phyloP scores from a whole-genome alignment of 2,113 vertebrate species.

The Archilochus colubris region DNA sequence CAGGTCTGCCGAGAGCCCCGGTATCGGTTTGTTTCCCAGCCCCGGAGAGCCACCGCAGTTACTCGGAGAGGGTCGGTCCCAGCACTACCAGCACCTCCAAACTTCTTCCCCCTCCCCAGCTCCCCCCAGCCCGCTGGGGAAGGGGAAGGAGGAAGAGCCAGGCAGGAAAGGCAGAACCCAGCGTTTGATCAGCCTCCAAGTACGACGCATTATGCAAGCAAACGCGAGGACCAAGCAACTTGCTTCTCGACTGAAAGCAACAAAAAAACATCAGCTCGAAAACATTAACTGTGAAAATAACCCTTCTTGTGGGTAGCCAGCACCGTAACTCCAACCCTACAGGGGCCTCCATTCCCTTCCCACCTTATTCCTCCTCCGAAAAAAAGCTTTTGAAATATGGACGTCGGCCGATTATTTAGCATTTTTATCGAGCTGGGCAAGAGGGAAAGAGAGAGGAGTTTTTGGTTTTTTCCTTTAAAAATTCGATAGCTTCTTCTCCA shows the following conservation, averaged over 20 bases:
- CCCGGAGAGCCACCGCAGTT: background rate
- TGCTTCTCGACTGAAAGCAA: constrained; percentile 28
- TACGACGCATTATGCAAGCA: constrained; percentile 69
- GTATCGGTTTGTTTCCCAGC: background rate
- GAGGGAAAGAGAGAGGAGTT: background rate
- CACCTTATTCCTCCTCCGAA: background rate
- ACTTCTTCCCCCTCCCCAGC: background rate
- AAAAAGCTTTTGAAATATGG: constrained; percentile 59
- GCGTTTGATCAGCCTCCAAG: constrained; percentile 57
- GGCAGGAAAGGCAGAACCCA: constrained; percentile 41
- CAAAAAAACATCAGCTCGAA: constrained; percentile 29
- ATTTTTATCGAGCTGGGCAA: constrained; percentile 8
- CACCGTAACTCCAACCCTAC: background rate
- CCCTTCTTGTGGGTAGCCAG: background rate
- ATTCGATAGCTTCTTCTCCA: background rate
- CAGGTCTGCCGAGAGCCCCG: constrained; percentile 43
- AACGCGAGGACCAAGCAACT: constrained; percentile 40
- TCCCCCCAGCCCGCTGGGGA: background rate
- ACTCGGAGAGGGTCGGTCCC: background rate
- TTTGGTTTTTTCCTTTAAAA: background rate
- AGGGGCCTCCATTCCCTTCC: constrained; percentile 17
- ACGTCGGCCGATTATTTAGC: constrained; percentile 66
- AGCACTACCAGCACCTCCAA: background rate
- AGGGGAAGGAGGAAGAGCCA: background rate
- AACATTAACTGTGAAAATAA: constrained; percentile 5